phyloP scores from a whole-genome alignment of 2,888 invertebrate species.

The Thecophora atra region DNA sequence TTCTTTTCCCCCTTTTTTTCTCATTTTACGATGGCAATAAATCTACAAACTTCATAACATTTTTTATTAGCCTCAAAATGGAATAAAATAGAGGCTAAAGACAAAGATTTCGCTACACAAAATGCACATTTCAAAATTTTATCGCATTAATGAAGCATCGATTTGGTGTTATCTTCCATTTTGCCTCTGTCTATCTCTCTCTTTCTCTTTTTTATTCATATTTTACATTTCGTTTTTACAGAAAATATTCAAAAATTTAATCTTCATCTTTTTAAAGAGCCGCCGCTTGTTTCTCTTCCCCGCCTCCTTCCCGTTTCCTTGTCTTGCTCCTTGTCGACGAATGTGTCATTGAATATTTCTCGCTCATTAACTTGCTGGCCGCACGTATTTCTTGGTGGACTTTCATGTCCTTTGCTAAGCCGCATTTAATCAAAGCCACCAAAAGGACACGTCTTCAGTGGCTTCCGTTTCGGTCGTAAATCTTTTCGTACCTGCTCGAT shows the following conservation, averaged over 20 bases:
- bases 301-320: background rate
- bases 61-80: too few species aligned
- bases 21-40: too few species aligned
- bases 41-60: too few species aligned
- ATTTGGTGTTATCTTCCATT: background rate
- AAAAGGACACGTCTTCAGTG: slow-evolving; percentile 6
- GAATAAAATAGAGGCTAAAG: too few species aligned
- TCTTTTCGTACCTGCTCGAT: slow-evolving; percentile 11
- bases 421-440: slow-evolving; percentile 61
- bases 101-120: too few species aligned
- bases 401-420: slow-evolving; percentile 52
- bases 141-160: background rate
- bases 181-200: too few species aligned
- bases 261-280: background rate
- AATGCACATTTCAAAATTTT: too few species aligned
- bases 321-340: background rate
- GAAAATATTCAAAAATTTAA: too few species aligned
- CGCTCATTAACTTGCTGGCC: slow-evolving; percentile 25
- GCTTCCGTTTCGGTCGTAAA: too few species aligned
- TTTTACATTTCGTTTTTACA: too few species aligned
- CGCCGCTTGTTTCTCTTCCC: background rate
- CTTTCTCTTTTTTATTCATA: background rate
- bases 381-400: background rate
- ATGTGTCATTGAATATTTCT: too few species aligned
- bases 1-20: background rate